phyloP scores from a whole-genome alignment of 1,140 invertebrate genomes.

The Neoseiulus cucumeris region DNA sequence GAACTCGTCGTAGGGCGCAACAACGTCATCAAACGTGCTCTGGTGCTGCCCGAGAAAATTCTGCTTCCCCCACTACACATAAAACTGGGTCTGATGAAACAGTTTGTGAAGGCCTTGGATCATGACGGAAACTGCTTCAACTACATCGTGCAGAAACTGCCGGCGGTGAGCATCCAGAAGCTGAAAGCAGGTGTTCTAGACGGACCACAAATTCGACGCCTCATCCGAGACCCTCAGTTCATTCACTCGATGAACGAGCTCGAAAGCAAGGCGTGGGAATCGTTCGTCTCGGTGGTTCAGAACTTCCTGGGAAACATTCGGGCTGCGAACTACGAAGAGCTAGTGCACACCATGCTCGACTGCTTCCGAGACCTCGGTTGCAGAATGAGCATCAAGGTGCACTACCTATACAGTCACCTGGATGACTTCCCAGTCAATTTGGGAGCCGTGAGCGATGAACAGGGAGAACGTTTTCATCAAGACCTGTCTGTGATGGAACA shows the following conservation, averaged over 20 bases:
- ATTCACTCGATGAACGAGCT: conserved; percentile 11
- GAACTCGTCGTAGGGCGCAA: background rate
- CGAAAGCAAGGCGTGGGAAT: conserved; percentile 14
- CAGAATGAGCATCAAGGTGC: conserved; percentile 18
- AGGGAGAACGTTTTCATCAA: conserved; percentile 26
- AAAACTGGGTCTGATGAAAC: conserved; percentile 23
- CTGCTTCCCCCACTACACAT: conserved; percentile 24
- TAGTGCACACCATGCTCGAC: conserved; percentile 15
- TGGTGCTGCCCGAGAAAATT: background rate
- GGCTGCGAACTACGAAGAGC: conserved; percentile 12
- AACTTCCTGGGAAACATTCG: conserved; percentile 17
- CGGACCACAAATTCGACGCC: conserved; percentile 1
- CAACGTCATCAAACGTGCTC: conserved; percentile 12
- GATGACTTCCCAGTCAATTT: conserved; percentile 18
- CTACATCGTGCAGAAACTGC: conserved; percentile 23
- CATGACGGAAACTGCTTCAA: conserved; percentile 7
- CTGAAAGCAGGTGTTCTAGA: conserved; percentile 12
- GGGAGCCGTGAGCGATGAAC: conserved; percentile 20
- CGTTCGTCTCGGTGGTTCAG: background rate
- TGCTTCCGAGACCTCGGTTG: background rate
- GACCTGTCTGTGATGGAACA: conserved; percentile 20
- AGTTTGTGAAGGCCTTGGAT: conserved; percentile 11
- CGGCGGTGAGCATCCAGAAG: conserved; percentile 12
- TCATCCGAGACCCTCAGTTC: conserved; percentile 13
- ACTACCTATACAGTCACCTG: conserved; percentile 15